These are phyloP conservation scores for Callaeas wilsoni DNA, from an alignment of 2,113 vertebrate genomes.

Conservation along the genomic window DNA sequence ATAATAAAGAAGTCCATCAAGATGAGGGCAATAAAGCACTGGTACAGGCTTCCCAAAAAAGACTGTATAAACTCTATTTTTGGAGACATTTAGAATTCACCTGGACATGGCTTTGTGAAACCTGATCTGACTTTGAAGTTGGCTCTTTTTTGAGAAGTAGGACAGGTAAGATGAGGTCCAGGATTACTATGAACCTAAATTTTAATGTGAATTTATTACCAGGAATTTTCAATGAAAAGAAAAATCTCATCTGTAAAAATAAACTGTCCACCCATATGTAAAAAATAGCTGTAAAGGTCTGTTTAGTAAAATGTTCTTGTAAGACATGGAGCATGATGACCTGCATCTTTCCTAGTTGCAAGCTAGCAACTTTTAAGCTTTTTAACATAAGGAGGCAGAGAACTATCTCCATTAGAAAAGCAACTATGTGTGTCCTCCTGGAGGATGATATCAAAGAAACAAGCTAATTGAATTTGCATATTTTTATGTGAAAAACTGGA, in stretches of 20 bases:
- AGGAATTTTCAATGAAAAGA: background rate
- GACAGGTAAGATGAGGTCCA: background rate
- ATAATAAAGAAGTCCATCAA: background rate
- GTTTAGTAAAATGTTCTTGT: background rate
- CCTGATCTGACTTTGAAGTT: background rate
- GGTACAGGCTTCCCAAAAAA: background rate
- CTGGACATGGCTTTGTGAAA: background rate
- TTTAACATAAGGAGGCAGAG: background rate
- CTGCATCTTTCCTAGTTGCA: background rate
- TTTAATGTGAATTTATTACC: background rate
- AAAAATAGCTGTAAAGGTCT: background rate
- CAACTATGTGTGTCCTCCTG: background rate
- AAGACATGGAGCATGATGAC: background rate
- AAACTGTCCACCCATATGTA: background rate
- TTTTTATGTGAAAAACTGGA: background rate
- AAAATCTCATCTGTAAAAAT: background rate
- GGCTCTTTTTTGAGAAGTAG: background rate
- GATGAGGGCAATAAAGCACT: background rate
- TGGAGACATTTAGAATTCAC: background rate
- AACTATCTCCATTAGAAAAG: background rate
- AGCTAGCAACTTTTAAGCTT: background rate
- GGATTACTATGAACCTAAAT: background rate
- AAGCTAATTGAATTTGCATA: background rate
- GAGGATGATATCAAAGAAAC: background rate
- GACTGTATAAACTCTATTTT: background rate